Evolutionary conservation across 2,113 vertebrate genomes (phyloP), one percentile per base, ranked within the genome.

Genomic region (Eolophus roseicapilla): DNA sequence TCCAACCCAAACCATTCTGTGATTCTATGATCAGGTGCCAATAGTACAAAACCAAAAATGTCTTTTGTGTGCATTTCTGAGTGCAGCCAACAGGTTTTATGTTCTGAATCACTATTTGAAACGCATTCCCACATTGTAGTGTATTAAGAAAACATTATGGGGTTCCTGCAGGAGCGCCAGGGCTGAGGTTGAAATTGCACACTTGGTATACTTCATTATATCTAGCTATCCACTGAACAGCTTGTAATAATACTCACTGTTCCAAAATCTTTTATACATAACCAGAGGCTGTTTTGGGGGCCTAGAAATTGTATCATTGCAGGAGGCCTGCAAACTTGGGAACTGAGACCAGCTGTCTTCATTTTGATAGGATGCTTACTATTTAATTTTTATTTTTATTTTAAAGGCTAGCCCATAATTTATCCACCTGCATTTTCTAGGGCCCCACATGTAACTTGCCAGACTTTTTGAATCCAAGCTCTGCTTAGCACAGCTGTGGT

Each of bases 31-130:
- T 50, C 27, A 53, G 37, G 13, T 13, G 23, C 2, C 37, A 43
- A 31, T 0, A 57, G 29, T 27, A 28, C 11, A 84, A 78, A 74
- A 33, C 0, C 15, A 65, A 21, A 62, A 39, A 19, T 0, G 3
- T 7, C 27, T 50, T 47, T 17, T n/a, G 11, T 4, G 31, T 46
- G 20, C 27, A 33, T 65, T 11, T 57, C 37, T 9, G 39, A 70
- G 9, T 0, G 4, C 21, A 62, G 60, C 9, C 88, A 70, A 47
- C 7, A 46, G 31, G 27, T 69, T 35, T 33, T 20, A 52, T 37
- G n/a, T 44, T 74, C 49, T 47, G 35, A 60, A 46, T 5, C 55
- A 27, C 41, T 11, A 8, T 28, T 8, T 69, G 25, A 57, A 81
- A 65, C 7, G 17, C 18, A 9, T 65, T 47, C 19, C 63, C 52